Evolutionary conservation across 2,888 invertebrate species (phyloP).

Genomic region (Drosophila subsilvestris): DNA sequence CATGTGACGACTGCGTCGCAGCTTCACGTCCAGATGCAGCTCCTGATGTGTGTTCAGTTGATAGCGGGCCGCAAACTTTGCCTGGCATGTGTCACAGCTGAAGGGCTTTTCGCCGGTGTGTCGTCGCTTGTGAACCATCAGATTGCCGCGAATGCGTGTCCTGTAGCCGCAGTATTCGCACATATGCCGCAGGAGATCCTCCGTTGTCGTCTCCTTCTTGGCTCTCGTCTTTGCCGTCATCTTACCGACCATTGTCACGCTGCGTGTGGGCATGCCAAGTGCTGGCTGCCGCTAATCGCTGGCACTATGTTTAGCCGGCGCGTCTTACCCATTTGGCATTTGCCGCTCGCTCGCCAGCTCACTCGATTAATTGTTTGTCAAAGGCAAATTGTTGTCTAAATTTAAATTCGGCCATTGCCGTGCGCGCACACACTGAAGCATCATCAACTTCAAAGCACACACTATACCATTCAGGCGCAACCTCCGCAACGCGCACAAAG

Average conservation of each 20-base stretch:
- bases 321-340: slow-evolving; percentile 56
- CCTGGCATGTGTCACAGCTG: slow-evolving; percentile 59
- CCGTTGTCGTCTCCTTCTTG: neutral
- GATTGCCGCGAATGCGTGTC: slow-evolving; percentile 60
- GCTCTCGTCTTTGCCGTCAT: neutral
- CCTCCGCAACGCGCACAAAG: no score
- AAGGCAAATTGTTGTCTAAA: slow-evolving; percentile 53
- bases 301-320: slow-evolving; percentile 64
- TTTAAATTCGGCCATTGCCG: slow-evolving; percentile 53
- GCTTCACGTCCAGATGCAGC: slow-evolving; percentile 48
- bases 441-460: no score
- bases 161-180: slow-evolving; percentile 74
- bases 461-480: no score
- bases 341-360: slow-evolving; percentile 35
- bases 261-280: slow-evolving; percentile 59
- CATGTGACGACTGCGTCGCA: slow-evolving; percentile 51
- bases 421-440: slow-evolving; percentile 6
- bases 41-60: slow-evolving; percentile 61
- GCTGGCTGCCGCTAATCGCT: slow-evolving; percentile 55
- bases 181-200: slow-evolving; percentile 54
- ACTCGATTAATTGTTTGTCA: slow-evolving; percentile 70
- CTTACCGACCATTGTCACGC: slow-evolving; percentile 47
- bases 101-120: slow-evolving; percentile 73
- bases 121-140: slow-evolving; percentile 62
- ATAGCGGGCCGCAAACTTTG: slow-evolving; percentile 57